Percentiles rank a stretch among this genome's conserved stretches.
phyloP scores from a whole-genome alignment of 2,113 vertebrate species.

The Oryzias celebensis region DNA sequence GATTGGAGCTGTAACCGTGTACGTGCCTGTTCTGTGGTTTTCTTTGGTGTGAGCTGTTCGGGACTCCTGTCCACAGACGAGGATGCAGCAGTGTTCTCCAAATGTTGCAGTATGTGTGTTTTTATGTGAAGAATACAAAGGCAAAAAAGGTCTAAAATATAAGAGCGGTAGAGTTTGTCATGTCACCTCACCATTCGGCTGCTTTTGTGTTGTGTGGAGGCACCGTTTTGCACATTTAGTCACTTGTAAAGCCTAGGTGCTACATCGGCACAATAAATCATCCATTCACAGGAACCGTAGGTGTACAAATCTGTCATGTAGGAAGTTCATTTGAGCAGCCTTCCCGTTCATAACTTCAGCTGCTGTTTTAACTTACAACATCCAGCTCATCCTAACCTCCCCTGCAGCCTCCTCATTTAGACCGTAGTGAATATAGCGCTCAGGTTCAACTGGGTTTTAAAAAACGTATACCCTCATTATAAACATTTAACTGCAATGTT shows the following conservation, averaged over 20 bases:
- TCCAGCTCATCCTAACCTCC: constrained; percentile 7
- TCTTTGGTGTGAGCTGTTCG: constrained; percentile 30
- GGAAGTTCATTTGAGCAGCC: constrained; percentile 22
- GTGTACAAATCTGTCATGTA: constrained; percentile 24
- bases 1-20: constrained; percentile 44
- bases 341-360: too few species aligned
- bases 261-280: constrained; percentile 41
- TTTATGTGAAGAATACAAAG: constrained; percentile 52
- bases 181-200: constrained; percentile 46
- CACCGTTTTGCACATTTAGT: constrained; percentile 56
- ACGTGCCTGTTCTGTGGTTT: constrained; percentile 61
- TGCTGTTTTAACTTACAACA: neutral
- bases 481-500: constrained; percentile 17
- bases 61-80: constrained; percentile 44
- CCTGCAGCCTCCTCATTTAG: constrained; percentile 32
- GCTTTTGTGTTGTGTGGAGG: constrained; percentile 45
- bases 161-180: constrained; percentile 52
- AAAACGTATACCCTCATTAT: constrained; percentile 23
- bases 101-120: constrained; percentile 68
- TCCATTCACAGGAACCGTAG: constrained; percentile 21
- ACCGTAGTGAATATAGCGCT: constrained; percentile 55
- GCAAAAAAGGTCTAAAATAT: constrained; percentile 39
- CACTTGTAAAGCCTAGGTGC: constrained; percentile 56
- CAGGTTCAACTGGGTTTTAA: constrained; percentile 67
- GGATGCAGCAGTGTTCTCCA: constrained; percentile 47